A percentile compares a stretch with the other conserved stretches of the same genome.
Evolutionary conservation across 2,113 vertebrate species (phyloP).

Genomic region (Vulpes ferrilata): DNA sequence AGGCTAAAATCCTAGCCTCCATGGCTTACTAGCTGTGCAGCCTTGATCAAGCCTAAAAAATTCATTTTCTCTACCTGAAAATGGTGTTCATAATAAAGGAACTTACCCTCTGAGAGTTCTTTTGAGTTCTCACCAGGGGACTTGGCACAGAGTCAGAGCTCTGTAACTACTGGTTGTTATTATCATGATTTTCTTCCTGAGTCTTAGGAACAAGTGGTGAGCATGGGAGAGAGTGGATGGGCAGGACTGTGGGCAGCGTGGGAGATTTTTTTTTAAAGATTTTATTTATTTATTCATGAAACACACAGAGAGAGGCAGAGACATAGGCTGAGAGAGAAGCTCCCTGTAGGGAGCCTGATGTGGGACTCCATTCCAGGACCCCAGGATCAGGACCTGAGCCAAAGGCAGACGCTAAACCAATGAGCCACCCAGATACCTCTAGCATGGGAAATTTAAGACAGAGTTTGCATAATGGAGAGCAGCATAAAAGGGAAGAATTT

Average conservation of each 20-base stretch:
- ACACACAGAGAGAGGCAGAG: too few relatives aligned
- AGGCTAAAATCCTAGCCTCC: not conserved
- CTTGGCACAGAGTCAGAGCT: not conserved
- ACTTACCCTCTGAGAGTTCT: not conserved
- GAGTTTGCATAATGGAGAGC: too few relatives aligned
- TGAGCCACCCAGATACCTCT: too few relatives aligned
- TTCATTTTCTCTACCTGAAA: not conserved
- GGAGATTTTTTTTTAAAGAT: too few relatives aligned
- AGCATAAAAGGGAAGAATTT: not conserved
- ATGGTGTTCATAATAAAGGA: not conserved
- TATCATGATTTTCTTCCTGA: fast-evolving
- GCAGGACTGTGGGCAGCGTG: not conserved
- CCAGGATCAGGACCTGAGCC: too few relatives aligned
- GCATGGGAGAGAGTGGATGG: not conserved
- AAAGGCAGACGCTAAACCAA: too few relatives aligned
- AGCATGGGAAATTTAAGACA: too few relatives aligned
- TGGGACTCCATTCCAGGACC: too few relatives aligned
- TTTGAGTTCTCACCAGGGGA: not conserved
- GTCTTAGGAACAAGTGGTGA: not conserved
- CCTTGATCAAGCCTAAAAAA: not conserved
- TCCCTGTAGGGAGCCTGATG: too few relatives aligned
- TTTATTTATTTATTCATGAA: too few relatives aligned
- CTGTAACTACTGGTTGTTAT: fast-evolving
- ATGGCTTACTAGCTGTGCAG: not conserved
- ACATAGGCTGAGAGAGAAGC: too few relatives aligned